Base-by-base conservation (phyloP, 2,113 vertebrate species). In the Leucoraja erinaceus region DNA sequence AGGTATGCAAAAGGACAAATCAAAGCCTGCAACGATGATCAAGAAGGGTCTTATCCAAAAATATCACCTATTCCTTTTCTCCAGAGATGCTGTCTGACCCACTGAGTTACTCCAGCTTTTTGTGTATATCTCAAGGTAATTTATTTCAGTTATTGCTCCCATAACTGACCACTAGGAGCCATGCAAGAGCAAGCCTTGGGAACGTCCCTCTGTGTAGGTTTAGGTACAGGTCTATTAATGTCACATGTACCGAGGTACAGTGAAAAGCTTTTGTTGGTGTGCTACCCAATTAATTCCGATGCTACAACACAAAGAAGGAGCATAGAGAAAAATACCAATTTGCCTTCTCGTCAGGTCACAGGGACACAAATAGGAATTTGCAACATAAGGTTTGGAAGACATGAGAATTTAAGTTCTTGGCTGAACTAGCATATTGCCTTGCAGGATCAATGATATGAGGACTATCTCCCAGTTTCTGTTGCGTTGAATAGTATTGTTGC, bases 91-190 rank as follows among this genome's bases (percentile, higher is more conserved):
- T 47, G 38, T 47, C 38, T 47, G 38, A 47, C 38, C 38, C 38
- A 47, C 38, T 47, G 38, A 47, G 38, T 47, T 47, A 47, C 38
- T 47, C 38, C 38, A 47, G 38, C n/a, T n/a, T 25, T 10, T 25
- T 28, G 9, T 59, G 9, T 28, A 84, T 84, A 84, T 11, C 54
- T 61, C 10, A 61, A 84, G 59, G 54, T n/a, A 54, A 61, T 59
- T 11, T 84, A 54, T 25, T 12, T 12, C 18, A 54, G 16, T 22
- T 81, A 22, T 38, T 54, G 38, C 78, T 81, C 38, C 78, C n/a
- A 11, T n/a, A 61, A n/a, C 56, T 84, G 56, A 56, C 81, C 81
- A 84, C 54, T 61, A 84, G 81, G 81, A 84, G 81, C 81, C 81
- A 84, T 84, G 54, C 25, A 84, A 84, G 81, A 61, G 81, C 81